Percentiles rank a stretch among this genome's conserved stretches.
Evolutionary conservation across 2,797 vertebrate species (phyloP).

Genomic region (Periparus ater): DNA sequence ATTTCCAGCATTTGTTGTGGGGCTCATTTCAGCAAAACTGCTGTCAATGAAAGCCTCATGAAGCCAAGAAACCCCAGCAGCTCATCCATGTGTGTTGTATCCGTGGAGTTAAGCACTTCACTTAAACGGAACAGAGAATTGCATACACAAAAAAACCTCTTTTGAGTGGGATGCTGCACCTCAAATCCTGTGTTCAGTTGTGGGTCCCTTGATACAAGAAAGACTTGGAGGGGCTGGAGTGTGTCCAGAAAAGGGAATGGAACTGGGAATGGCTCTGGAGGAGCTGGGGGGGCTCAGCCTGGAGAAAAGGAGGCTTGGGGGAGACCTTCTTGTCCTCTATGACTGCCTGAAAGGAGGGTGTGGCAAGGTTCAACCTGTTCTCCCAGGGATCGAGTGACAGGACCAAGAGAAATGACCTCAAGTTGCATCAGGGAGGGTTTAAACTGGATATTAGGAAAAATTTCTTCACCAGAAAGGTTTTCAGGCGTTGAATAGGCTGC

Average conservation of each 20-base stretch:
- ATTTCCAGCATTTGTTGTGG: not conserved
- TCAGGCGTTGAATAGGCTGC: not conserved
- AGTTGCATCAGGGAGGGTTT: not conserved
- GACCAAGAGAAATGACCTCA: not conserved
- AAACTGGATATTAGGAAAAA: not conserved
- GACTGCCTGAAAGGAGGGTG: rapidly evolving
- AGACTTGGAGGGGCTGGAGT: not conserved
- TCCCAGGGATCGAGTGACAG: not conserved
- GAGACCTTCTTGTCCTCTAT: rapidly evolving
- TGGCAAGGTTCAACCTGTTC: not conserved
- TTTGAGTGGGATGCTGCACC: not conserved
- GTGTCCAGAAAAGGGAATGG: not conserved
- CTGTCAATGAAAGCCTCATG: not conserved
- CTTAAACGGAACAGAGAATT: not conserved
- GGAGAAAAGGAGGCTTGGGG: not conserved
- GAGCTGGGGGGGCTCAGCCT: not conserved
- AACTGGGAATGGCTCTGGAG: not conserved
- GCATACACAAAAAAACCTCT: not conserved
- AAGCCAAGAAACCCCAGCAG: not conserved
- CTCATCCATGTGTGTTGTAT: not conserved
- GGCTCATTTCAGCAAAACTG: not conserved
- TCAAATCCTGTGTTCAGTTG: not conserved
- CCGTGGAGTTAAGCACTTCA: not conserved
- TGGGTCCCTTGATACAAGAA: not conserved
- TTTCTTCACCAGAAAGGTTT: rapidly evolving